Evolutionary conservation across 2,113 vertebrate genomes (phyloP).

Genomic region (Romanogobio albipinnatus): DNA sequence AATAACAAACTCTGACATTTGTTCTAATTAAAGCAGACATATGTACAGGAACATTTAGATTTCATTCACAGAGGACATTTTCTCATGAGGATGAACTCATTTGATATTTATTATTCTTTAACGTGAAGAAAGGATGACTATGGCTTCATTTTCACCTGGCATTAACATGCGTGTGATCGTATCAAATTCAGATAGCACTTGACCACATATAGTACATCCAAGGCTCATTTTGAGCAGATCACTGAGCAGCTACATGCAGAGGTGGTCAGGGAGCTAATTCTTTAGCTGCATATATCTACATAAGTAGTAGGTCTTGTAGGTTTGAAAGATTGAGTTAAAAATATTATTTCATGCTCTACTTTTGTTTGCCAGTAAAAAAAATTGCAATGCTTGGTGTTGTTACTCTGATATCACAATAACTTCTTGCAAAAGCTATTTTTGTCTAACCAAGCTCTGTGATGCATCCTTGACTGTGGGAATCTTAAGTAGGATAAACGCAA

Average conservation of each 20-base stretch:
- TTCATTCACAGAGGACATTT: background rate
- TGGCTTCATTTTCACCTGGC: background rate
- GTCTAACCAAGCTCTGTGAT: background rate
- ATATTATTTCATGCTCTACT: background rate
- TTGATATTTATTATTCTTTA: constrained; percentile 3
- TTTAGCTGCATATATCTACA: background rate
- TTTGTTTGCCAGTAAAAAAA: background rate
- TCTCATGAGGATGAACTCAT: background rate
- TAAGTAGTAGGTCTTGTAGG: background rate
- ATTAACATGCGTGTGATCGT: background rate
- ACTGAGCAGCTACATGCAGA: background rate
- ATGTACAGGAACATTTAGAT: background rate
- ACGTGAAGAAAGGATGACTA: background rate
- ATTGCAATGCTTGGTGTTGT: background rate
- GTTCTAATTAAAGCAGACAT: background rate
- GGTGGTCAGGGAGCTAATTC: background rate
- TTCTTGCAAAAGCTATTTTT: background rate
- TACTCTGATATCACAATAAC: background rate
- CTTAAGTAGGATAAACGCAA: background rate
- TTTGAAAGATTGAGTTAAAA: background rate
- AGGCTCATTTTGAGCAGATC: background rate
- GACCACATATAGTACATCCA: background rate
- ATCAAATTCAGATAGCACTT: background rate
- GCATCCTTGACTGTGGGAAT: background rate
- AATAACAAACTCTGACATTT: constrained; percentile 9